phyloP scores from a whole-genome alignment of 2,888 invertebrate species.

The Lasioglossum villosulum region DNA sequence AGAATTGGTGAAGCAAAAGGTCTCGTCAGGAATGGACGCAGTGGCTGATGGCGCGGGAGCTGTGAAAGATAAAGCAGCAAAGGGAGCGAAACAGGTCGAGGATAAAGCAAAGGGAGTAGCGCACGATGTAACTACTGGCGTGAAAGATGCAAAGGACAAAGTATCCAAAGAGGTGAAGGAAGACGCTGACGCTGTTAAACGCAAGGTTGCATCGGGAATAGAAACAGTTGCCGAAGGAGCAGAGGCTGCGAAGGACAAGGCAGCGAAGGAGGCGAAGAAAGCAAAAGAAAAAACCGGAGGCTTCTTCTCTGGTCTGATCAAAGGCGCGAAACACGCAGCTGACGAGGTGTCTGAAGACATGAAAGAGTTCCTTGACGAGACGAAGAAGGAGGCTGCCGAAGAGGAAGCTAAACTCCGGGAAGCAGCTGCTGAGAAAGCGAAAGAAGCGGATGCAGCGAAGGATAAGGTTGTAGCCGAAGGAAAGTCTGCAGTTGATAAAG shows the following conservation, averaged over 20 bases:
- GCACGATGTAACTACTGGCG: constrained; percentile 12
- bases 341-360: constrained; percentile 69
- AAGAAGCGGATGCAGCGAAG: constrained; percentile 53
- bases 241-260: constrained; percentile 61
- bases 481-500: constrained; percentile 45
- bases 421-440: constrained; percentile 65
- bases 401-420: constrained; percentile 83
- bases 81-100: not conserved
- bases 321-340: constrained; percentile 67
- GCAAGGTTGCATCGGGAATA: constrained; percentile 60
- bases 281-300: constrained; percentile 66
- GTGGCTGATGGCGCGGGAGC: constrained; percentile 29
- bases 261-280: constrained; percentile 56
- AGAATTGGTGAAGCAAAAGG: constrained; percentile 47
- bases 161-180: constrained; percentile 65
- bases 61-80: constrained; percentile 82
- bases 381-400: constrained; percentile 77
- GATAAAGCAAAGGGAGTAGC: not conserved
- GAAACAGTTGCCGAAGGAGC: constrained; percentile 59
- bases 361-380: constrained; percentile 85
- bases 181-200: constrained; percentile 25
- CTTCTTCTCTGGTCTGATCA: constrained; percentile 71
- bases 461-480: constrained; percentile 56
- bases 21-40: constrained; percentile 22
- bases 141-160: constrained; percentile 78